phyloP scores from a whole-genome alignment of 2,888 invertebrate genomes.

The Uropetala carovei region DNA sequence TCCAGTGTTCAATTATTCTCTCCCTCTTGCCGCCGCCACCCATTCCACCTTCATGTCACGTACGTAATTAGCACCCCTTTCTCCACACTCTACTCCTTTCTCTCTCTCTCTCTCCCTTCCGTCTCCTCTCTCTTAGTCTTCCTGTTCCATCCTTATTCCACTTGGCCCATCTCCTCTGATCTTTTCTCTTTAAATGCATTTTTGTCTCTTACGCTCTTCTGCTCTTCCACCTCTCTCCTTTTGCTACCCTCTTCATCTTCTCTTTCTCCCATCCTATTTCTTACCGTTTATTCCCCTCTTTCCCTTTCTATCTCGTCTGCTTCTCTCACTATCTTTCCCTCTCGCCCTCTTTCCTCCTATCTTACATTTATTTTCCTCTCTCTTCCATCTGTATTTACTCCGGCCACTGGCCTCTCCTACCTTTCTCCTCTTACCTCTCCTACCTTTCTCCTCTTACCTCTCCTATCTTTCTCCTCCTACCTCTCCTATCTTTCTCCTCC shows the following conservation, averaged over 20 bases:
- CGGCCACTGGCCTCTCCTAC: neutral
- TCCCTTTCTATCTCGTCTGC: neutral
- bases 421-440: neutral
- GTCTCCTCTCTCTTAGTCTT: neutral
- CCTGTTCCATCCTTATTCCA: neutral
- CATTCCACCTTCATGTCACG: constrained; percentile 46
- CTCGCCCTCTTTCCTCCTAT: neutral
- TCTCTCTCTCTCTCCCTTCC: neutral
- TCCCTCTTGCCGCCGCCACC: constrained; percentile 25
- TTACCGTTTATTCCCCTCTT: neutral
- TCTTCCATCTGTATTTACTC: too few species aligned
- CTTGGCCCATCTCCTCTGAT: neutral
- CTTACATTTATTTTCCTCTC: neutral
- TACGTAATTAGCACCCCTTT: constrained; percentile 48
- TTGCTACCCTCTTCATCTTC: neutral
- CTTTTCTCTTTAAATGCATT: neutral
- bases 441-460: neutral
- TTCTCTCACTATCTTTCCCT: neutral
- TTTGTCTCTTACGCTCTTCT: neutral
- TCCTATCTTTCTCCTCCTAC: neutral
- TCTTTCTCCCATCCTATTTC: neutral
- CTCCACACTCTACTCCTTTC: neutral
- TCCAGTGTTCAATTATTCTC: neutral
- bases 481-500: neutral
- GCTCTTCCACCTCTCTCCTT: neutral